A percentile compares a stretch with the other conserved stretches of the same genome.
These are phyloP conservation scores for Dysidea cf. avara DNA, from an alignment of 37 sponge, comb jelly and placozoan genomes.

Conservation along the genomic window DNA sequence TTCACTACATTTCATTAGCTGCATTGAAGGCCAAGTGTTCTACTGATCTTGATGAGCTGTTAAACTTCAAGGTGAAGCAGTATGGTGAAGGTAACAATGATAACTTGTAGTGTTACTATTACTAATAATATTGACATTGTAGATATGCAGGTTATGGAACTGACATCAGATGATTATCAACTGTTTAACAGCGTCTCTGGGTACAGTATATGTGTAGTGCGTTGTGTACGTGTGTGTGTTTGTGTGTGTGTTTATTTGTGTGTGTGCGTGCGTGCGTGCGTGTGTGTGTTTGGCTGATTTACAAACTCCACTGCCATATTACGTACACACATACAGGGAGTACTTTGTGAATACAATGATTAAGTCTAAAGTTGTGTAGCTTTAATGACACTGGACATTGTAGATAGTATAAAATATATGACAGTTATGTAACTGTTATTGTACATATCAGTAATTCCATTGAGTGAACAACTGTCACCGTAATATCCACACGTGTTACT, in stretches of 20 bases:
- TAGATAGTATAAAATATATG: no score
- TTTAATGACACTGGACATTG: no score
- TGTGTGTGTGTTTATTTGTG: neutral
- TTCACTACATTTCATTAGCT: neutral
- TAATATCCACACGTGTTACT: no score
- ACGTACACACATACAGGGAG: no score
- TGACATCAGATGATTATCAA: conserved; percentile 25
- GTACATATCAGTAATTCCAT: neutral
- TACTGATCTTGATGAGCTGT: conserved; percentile 27
- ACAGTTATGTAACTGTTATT: no score
- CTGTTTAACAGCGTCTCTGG: conserved; percentile 36
- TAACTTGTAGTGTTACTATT: neutral
- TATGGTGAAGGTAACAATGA: conserved; percentile 48
- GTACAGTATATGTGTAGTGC: conserved; percentile 12
- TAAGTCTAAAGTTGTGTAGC: no score
- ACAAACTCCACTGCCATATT: no score
- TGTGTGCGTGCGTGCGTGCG: conserved; percentile 1
- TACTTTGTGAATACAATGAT: no score
- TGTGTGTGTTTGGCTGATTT: no score
- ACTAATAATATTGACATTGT: neutral
- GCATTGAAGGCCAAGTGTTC: conserved; percentile 47
- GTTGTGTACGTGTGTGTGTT: neutral
- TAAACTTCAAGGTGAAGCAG: conserved; percentile 43
- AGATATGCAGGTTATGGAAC: conserved; percentile 69
- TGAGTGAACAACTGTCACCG: neutral